Conservation (phyloP, 2,113 vertebrate genomes). For the Camelus bactrianus region DNA sequence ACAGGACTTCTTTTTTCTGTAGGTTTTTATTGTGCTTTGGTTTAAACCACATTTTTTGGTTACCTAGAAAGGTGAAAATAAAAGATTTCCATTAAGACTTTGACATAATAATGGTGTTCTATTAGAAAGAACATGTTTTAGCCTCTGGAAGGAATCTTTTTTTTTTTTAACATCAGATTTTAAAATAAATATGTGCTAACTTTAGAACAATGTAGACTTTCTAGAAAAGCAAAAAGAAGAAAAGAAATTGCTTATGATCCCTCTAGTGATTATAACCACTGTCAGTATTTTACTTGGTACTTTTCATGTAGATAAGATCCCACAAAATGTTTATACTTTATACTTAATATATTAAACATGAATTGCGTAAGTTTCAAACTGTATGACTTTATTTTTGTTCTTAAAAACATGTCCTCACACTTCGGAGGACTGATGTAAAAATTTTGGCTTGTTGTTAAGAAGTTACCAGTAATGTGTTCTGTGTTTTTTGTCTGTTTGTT, state of each 20-base stretch:
- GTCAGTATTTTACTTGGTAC: not conserved
- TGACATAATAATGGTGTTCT: slow-evolving; percentile 24
- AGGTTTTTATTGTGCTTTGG: not conserved
- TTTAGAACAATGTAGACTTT: slow-evolving; percentile 29
- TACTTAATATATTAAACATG: not conserved
- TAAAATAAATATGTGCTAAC: slow-evolving; percentile 28
- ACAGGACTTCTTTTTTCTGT: not conserved
- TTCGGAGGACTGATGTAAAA: not conserved
- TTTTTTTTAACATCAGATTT: not conserved
- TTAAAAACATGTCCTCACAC: not conserved
- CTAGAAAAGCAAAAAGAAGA: slow-evolving; percentile 31
- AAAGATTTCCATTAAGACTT: not conserved
- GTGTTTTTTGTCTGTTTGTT: not conserved
- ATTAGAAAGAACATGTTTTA: slow-evolving; percentile 29
- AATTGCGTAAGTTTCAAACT: slow-evolving; percentile 4
- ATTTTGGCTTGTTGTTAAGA: not conserved
- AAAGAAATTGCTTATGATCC: not conserved
- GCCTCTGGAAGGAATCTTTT: slow-evolving; percentile 33
- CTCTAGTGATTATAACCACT: not conserved
- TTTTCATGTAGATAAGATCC: not conserved
- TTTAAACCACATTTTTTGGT: not conserved
- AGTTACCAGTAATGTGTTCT: not conserved
- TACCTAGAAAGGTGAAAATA: slow-evolving; percentile 45
- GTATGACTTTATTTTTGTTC: not conserved
- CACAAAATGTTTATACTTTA: not conserved